A percentile compares a stretch with the other conserved stretches of the same genome.
Evolutionary conservation across 2,797 vertebrate species (phyloP).

Genomic region (Tauraco hartlaubi): DNA sequence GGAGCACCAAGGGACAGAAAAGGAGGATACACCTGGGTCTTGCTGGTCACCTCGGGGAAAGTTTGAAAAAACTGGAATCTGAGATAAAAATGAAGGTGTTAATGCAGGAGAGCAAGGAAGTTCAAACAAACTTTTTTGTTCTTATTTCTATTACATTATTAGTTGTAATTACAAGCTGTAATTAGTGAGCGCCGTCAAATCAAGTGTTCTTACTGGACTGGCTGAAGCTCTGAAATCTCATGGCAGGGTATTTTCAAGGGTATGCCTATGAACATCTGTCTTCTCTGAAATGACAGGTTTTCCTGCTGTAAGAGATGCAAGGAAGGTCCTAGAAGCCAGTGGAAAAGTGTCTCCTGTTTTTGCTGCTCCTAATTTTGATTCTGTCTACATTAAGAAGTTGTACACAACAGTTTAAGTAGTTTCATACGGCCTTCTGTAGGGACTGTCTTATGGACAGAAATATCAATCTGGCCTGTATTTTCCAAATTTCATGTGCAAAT

Average conservation of each 20-base stretch:
- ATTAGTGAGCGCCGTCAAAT: background rate
- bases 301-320: background rate
- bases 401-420: background rate
- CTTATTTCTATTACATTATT: background rate
- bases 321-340: background rate
- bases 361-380: background rate
- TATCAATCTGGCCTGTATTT: background rate
- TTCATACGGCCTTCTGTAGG: background rate
- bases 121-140: background rate
- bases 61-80: background rate
- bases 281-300: background rate
- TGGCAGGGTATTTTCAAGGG: accelerated
- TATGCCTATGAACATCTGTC: background rate
- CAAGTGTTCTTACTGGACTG: background rate
- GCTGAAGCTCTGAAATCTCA: background rate
- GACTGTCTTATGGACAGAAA: background rate
- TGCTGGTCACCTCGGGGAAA: background rate
- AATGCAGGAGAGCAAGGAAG: background rate
- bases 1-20: background rate
- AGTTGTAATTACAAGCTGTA: background rate
- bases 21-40: background rate
- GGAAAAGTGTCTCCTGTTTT: background rate
- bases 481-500: background rate
- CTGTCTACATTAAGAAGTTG: background rate
- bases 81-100: background rate